A percentile compares a stretch with the other conserved stretches of the same genome.
Evolutionary conservation across 2,113 vertebrate species (phyloP).

Genomic region (Lycaon pictus): DNA sequence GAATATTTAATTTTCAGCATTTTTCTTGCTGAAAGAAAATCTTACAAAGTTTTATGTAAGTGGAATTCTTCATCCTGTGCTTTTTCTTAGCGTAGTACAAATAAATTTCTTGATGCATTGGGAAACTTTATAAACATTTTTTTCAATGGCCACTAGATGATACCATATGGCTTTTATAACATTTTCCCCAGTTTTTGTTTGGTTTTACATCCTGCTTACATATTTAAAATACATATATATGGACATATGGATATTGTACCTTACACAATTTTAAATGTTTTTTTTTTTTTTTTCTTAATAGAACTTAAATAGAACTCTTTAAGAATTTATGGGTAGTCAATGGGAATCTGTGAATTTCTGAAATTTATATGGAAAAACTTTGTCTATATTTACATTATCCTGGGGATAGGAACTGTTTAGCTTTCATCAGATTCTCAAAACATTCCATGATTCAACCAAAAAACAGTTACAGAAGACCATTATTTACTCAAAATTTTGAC

Average conservation of each 20-base stretch:
- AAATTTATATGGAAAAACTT: neutral
- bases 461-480: neutral
- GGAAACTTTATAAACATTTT: neutral
- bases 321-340: neutral
- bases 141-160: neutral
- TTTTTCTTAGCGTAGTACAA: neutral
- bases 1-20: conserved; percentile 26
- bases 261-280: neutral
- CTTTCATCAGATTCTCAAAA: conserved; percentile 27
- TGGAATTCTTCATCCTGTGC: neutral
- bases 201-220: neutral
- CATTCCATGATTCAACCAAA: neutral
- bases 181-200: neutral
- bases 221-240: neutral
- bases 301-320: neutral
- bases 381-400: neutral
- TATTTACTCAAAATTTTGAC: neutral
- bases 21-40: neutral
- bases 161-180: neutral
- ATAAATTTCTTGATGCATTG: neutral
- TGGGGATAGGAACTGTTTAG: neutral
- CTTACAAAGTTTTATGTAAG: neutral
- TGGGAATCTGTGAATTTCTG: neutral
- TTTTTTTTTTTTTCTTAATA: neutral
- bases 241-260: neutral